Conservation (phyloP, 2,888 invertebrate genomes). For the Sisyra nigra region DNA sequence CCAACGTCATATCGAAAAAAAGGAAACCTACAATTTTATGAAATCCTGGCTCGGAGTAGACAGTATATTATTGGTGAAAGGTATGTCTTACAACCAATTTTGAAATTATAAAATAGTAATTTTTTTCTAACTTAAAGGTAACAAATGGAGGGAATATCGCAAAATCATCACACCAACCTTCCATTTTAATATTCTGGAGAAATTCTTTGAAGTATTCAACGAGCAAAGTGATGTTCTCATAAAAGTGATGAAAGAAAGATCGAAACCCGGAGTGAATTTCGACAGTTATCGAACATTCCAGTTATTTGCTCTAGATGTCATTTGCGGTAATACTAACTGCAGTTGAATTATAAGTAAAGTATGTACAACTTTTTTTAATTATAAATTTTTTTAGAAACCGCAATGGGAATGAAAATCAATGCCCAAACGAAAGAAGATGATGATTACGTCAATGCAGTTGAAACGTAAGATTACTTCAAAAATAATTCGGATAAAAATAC, state of each 20-base stretch:
- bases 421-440: constrained; percentile 51
- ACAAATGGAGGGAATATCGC: constrained; percentile 2
- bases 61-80: too few species aligned
- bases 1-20: too few species aligned
- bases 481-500: too few species aligned
- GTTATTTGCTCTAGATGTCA: constrained; percentile 5
- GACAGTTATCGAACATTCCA: constrained; percentile 1
- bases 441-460: constrained; percentile 57
- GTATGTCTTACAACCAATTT: too few species aligned
- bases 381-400: constrained; percentile 12
- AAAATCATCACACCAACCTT: constrained; percentile 5
- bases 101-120: too few species aligned
- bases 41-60: neutral
- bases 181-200: constrained; percentile 3
- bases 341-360: neutral
- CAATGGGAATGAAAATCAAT: constrained; percentile 47
- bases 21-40: neutral
- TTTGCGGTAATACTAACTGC: constrained; percentile 2
- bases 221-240: neutral
- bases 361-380: neutral
- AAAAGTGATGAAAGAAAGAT: neutral
- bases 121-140: neutral
- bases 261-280: neutral
- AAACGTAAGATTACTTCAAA: constrained; percentile 26
- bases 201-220: constrained; percentile 6